Percentiles rank a stretch among this genome's conserved stretches.
These are phyloP conservation scores for Dione juno DNA, from an alignment of 2,888 invertebrate genomes.

Conservation along the genomic window DNA sequence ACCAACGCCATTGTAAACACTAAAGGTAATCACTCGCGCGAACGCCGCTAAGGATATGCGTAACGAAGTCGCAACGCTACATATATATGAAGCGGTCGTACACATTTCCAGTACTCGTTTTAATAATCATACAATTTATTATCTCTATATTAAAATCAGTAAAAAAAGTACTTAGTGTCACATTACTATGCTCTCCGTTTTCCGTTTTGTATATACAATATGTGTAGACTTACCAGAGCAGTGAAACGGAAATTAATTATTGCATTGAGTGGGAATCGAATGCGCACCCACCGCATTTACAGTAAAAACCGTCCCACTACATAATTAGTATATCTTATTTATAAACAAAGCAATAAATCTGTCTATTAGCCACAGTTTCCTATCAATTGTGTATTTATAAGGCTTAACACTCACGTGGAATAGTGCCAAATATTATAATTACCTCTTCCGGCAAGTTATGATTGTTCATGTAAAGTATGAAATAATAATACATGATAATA, in stretches of 20 bases:
- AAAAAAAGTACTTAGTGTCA: too few species aligned
- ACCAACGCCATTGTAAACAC: constrained; percentile 38
- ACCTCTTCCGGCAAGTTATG: constrained; percentile 11
- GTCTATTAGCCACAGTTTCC: constrained; percentile 12
- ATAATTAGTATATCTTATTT: neutral
- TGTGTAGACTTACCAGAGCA: too few species aligned
- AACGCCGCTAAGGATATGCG: constrained; percentile 36
- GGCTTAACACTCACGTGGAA: constrained; percentile 1
- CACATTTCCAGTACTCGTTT: constrained; percentile 18
- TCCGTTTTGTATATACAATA: too few species aligned
- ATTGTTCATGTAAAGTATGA: neutral
- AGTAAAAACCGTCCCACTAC: neutral
- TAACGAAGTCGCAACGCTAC: constrained; percentile 21
- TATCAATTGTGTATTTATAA: constrained; percentile 14
- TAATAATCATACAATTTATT: neutral
- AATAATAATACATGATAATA: neutral
- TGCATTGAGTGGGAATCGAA: too few species aligned
- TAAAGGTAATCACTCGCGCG: constrained; percentile 33
- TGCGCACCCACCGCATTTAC: too few species aligned
- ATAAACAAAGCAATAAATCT: constrained; percentile 23
- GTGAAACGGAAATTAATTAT: too few species aligned
- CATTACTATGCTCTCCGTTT: too few species aligned
- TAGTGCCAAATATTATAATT: constrained; percentile 18
- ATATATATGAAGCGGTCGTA: constrained; percentile 27
- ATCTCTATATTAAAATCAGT: too few species aligned